phyloP scores from a whole-genome alignment of 1,140 invertebrate species.

The Drosophila ficusphila region DNA sequence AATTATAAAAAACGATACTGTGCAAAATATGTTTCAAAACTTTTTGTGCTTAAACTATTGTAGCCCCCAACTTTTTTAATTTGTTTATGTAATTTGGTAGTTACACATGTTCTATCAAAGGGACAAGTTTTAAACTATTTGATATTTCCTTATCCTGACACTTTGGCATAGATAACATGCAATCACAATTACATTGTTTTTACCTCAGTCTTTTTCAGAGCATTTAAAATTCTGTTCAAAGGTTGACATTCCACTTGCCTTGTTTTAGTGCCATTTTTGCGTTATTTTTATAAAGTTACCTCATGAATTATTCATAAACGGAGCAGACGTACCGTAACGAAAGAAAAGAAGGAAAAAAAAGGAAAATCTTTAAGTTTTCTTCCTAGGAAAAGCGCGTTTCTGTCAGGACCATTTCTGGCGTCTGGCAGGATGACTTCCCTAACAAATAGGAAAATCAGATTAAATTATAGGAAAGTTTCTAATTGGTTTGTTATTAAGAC shows the following conservation, averaged over 20 bases:
- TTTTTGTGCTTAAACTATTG: too few species aligned
- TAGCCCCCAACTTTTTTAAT: too few species aligned
- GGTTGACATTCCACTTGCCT: constrained; percentile 35
- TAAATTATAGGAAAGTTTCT: constrained; percentile 69
- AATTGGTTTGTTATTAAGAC: constrained; percentile 67
- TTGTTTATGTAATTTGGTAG: too few species aligned
- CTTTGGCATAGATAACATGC: background rate
- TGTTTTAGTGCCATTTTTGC: constrained; percentile 53
- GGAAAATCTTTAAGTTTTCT: constrained; percentile 49
- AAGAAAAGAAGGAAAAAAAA: constrained; percentile 22
- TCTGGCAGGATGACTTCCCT: constrained; percentile 7
- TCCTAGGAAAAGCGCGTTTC: constrained; percentile 5
- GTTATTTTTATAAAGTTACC: constrained; percentile 63
- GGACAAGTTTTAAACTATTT: too few species aligned
- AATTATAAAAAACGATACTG: too few species aligned
- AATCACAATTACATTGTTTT: constrained; percentile 13
- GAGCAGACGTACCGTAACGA: constrained; percentile 50
- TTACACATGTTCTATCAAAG: too few species aligned
- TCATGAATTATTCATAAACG: constrained; percentile 72
- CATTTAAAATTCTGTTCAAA: constrained; percentile 49
- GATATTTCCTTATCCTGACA: background rate
- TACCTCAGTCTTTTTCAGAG: constrained; percentile 15
- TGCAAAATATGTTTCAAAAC: too few species aligned
- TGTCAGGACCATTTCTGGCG: constrained; percentile 13
- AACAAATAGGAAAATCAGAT: constrained; percentile 43